Evolutionary conservation across 2,888 invertebrate genomes (phyloP), one percentile per base, ranked within the genome.

Genomic region (Machimus rusticus): DNA sequence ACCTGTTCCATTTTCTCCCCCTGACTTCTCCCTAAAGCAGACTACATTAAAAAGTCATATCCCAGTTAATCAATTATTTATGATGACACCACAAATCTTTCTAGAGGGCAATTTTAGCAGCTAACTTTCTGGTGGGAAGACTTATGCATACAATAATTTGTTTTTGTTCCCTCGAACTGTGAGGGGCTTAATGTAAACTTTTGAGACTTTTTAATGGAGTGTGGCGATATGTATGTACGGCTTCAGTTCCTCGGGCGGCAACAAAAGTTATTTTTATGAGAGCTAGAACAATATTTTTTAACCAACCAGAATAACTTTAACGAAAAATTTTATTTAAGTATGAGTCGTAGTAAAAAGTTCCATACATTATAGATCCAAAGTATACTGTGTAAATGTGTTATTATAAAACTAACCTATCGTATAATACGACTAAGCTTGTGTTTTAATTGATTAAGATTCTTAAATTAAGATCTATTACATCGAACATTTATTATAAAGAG

Each of bases 11-110:
- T 82, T 82, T 81, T 57, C 82, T 82, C 82, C 66, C 82, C 51
- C 51, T 19, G n/a, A n/a, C 16, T 66, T 82, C 66, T 82, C 12
- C 28, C 39, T 39, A 77, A 23, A 74, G 19, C 76, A 16, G 39
- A 87, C 51, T 82, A 82, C 88, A 89, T 88, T 89, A 88, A 88
- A 88, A 88, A 89, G 88, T 89, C 89, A 89, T 87, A 87, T 82
- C 87, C 87, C 51, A 88, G 86, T 86, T 86, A 89, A 89, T 89
- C 89, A 89, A 89, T 89, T 89, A 89, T 89, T 89, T 89, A 89
- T 88, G 89, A 88, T 89, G 89, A 89, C 89, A 89, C 88, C 87
- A 88, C 89, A 89, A 87, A 88, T 87, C 74, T 87, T 74, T 46
- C 37, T 66, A 57, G 57, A 55, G 78, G 66, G 78, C 78, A 86